Base-by-base conservation (phyloP, 2,888 invertebrate species). In the Heliconius sara region DNA sequence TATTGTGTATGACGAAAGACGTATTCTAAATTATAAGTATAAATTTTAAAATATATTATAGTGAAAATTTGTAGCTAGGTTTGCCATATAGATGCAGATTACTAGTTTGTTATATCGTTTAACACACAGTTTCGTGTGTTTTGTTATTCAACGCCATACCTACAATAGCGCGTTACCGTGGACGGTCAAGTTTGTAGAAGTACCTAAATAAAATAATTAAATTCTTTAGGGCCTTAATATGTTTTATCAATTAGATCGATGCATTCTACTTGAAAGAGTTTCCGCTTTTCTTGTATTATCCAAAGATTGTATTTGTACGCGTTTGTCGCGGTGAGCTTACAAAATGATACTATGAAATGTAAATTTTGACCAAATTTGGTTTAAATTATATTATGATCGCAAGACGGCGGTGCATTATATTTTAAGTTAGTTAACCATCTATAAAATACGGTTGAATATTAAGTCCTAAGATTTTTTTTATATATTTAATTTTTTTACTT, bases 51-150 rank as follows among this genome's bases (percentile, higher is more conserved):
- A 74, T 74, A 74, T 43, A 75, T 47, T 68, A 68, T 68, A 43
- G 67, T 57, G 52, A 27, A 39, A 67, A 67, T 27, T 30, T n/a
- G 74, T 79, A 79, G 78, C 25, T 79, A 79, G 74, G 68, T 75
- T 75, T 79, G 74, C 75, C 68, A 79, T 63, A 67, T 79, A 75
- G 79, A 68, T 47, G 75, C 79, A 75, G 74, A n/a, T 47, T 30
- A 66, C 27, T 75, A 79, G 76, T 67, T 79, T 75, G 68, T 67
- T 79, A 67, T 68, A 63, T 75, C 30, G 27, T 30, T 60, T 60
- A 63, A 43, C 22, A 68, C 67, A 60, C 66, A 43, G 19, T 75
- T 52, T 57, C 7, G 47, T 76, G 76, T 66, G 34, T 39, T 52
- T 57, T 73, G 43, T 67, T 76, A 57, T 34, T 52, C 25, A 79